A percentile compares a stretch with the other conserved stretches of the same genome.
Evolutionary conservation across 2,113 vertebrate genomes (phyloP).

Genomic region (Stictonetta naevosa): DNA sequence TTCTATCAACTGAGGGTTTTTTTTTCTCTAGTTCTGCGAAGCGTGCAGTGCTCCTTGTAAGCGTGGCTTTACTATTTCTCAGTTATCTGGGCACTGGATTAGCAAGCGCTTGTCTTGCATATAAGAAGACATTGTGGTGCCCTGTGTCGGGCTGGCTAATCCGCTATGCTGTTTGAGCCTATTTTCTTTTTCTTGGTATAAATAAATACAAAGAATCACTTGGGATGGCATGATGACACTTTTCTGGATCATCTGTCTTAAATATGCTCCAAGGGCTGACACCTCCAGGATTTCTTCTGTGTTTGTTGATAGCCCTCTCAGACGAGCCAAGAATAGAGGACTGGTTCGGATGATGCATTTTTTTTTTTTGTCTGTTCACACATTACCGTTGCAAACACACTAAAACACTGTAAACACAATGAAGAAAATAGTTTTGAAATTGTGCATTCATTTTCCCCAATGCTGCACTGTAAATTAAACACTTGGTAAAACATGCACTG

Average conservation of each 20-base stretch:
- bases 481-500: background rate
- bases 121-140: background rate
- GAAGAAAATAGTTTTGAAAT: background rate
- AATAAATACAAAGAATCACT: slow-evolving; percentile 25
- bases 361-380: background rate
- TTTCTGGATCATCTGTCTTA: slow-evolving; percentile 7
- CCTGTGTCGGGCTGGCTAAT: background rate
- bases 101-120: background rate
- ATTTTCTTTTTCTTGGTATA: slow-evolving; percentile 33
- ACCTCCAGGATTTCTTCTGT: background rate
- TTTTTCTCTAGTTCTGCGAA: background rate
- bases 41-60: background rate
- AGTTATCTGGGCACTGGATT: background rate
- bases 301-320: background rate
- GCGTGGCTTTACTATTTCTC: background rate
- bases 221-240: background rate
- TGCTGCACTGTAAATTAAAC: background rate
- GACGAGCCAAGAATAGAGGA: background rate
- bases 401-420: background rate
- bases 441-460: background rate
- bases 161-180: background rate
- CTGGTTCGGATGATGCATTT: background rate
- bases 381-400: background rate
- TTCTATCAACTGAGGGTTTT: background rate
- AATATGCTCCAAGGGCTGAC: background rate